phyloP scores from a whole-genome alignment of 2,113 vertebrate genomes.

The Hippocampus mohnikei region DNA sequence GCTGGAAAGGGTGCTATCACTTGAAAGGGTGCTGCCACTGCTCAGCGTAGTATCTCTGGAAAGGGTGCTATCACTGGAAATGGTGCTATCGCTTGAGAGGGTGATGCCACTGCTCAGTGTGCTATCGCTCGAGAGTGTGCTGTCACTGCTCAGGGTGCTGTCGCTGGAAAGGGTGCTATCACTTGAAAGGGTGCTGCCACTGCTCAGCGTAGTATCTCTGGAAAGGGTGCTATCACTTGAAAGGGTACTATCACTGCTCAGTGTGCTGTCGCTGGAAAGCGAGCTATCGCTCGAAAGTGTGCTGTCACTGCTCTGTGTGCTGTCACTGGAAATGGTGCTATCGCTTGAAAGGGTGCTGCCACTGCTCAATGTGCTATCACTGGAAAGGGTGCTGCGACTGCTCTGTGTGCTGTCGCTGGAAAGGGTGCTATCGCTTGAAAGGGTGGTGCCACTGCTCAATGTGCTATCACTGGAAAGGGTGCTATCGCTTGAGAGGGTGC shows the following conservation, averaged over 20 bases:
- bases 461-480: not conserved
- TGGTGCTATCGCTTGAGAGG: not conserved
- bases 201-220: not conserved
- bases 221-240: not conserved
- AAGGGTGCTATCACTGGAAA: not conserved
- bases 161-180: not conserved
- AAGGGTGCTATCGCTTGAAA: not conserved
- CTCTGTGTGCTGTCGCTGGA: not conserved
- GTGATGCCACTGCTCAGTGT: not conserved
- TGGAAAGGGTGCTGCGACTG: not conserved
- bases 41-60: not conserved
- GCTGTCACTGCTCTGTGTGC: not conserved
- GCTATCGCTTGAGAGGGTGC: not conserved
- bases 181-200: not conserved
- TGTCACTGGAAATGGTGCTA: not conserved
- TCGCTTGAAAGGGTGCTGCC: not conserved
- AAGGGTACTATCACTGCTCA: fast-evolving
- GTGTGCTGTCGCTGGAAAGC: not conserved
- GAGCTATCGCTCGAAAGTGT: not conserved
- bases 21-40: not conserved
- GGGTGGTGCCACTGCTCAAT: not conserved
- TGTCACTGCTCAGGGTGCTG: not conserved
- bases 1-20: not conserved
- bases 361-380: not conserved
- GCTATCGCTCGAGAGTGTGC: not conserved